Percentiles rank a stretch among this genome's conserved stretches.
phyloP scores from a whole-genome alignment of 2,888 invertebrate species.

The Catocala fraxini region DNA sequence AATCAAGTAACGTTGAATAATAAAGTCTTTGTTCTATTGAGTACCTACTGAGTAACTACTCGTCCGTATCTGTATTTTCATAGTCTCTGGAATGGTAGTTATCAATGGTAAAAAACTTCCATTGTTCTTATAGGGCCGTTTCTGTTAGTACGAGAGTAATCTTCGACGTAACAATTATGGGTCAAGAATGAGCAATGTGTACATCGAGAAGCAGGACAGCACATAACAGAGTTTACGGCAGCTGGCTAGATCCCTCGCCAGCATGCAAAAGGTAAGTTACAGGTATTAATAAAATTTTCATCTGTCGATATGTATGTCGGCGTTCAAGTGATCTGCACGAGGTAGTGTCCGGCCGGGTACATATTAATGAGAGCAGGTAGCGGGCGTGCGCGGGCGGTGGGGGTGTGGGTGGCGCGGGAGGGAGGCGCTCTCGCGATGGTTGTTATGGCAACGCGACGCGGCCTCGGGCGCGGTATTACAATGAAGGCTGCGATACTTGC shows the following conservation, averaged over 20 bases:
- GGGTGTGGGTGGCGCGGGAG: slow-evolving; percentile 48
- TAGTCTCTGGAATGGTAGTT: no score
- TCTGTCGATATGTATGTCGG: slow-evolving; percentile 58
- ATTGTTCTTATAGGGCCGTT: no score
- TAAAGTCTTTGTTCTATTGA: no score
- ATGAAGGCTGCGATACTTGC: slow-evolving; percentile 72
- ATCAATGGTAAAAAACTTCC: no score
- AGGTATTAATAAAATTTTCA: slow-evolving; percentile 62
- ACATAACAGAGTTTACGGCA: slow-evolving; percentile 10
- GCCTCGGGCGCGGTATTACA: slow-evolving; percentile 79
- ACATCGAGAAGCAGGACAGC: slow-evolving; percentile 19
- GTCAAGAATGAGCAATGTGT: neutral
- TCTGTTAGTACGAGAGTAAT: neutral
- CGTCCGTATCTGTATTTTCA: no score
- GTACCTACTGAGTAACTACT: no score
- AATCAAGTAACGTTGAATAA: no score
- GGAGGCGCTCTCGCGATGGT: slow-evolving; percentile 59
- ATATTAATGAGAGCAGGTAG: slow-evolving; percentile 84
- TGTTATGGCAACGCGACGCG: slow-evolving; percentile 82
- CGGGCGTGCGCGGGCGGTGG: slow-evolving; percentile 40
- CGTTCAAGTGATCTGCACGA: slow-evolving; percentile 65
- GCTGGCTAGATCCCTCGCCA: slow-evolving; percentile 4
- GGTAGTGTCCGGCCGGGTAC: slow-evolving; percentile 81
- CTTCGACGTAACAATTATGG: no score
- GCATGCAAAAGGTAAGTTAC: slow-evolving; percentile 1